phyloP scores from a whole-genome alignment of 2,888 invertebrate genomes.

The Liopterus haemorrhoidalis region DNA sequence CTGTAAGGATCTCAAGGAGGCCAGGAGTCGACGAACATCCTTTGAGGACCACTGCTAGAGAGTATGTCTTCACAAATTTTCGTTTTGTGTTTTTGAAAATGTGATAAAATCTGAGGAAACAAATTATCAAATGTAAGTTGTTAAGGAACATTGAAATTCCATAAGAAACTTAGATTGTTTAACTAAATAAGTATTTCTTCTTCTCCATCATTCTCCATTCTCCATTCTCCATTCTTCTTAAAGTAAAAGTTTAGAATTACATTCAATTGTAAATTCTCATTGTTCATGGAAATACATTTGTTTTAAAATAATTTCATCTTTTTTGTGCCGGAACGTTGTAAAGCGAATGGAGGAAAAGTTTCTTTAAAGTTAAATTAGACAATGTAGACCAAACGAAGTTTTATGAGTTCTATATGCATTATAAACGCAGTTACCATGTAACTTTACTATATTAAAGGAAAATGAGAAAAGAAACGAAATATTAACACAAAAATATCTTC shows the following conservation, averaged over 20 bases:
- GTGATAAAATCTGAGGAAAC: no score
- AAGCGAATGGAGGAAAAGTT: slow-evolving; percentile 22
- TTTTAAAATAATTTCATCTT: slow-evolving; percentile 43
- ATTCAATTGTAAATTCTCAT: slow-evolving; percentile 37
- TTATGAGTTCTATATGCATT: slow-evolving; percentile 43
- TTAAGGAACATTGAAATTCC: slow-evolving; percentile 14
- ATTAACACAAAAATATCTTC: no score
- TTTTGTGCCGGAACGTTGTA: slow-evolving; percentile 30
- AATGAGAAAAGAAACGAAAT: slow-evolving; percentile 16
- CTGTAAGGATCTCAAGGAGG: no score
- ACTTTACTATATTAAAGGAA: slow-evolving; percentile 32
- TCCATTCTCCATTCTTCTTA: slow-evolving; percentile 28
- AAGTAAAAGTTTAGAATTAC: slow-evolving; percentile 34
- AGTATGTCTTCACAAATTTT: no score
- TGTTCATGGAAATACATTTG: slow-evolving; percentile 42
- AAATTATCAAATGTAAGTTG: no score
- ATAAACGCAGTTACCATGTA: slow-evolving; percentile 42
- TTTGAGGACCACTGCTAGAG: no score
- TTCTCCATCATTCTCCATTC: no score
- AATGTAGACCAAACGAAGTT: slow-evolving; percentile 44
- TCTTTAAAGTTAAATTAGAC: slow-evolving; percentile 43
- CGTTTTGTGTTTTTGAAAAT: no score
- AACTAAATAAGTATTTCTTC: no score
- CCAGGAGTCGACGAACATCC: no score
- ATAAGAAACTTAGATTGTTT: no score